phyloP scores from a whole-genome alignment of 35 echinoderm and acorn worm genomes.

The Stichopus chloronotus region DNA sequence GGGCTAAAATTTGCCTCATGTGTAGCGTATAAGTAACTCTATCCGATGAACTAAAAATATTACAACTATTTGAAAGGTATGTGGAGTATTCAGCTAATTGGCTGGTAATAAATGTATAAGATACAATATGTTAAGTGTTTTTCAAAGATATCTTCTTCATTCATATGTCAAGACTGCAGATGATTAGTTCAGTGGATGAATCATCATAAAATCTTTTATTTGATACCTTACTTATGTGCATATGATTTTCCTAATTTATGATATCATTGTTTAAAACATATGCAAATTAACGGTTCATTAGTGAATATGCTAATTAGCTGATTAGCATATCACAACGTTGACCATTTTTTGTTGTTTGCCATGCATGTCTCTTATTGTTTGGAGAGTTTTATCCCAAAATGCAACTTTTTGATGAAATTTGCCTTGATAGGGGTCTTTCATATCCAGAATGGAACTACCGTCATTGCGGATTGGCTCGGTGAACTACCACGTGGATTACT shows the following conservation, averaged over 20 bases:
- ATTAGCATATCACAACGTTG: not conserved
- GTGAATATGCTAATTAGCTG: conserved; percentile 1
- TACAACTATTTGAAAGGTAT: not conserved
- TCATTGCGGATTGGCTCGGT: conserved; percentile 35
- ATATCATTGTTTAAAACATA: conserved; percentile 9
- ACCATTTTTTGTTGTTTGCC: not conserved
- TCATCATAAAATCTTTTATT: conserved; percentile 36
- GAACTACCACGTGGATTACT: conserved; percentile 39
- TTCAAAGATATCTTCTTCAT: conserved; percentile 20
- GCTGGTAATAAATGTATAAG: not conserved
- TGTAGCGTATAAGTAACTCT: conserved; percentile 1
- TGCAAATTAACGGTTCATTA: not conserved
- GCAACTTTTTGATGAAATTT: conserved; percentile 2
- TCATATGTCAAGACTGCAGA: not conserved
- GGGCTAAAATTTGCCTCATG: conserved; percentile 6
- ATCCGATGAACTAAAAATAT: conserved; percentile 45
- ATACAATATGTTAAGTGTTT: not conserved
- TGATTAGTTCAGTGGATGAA: conserved; percentile 31
- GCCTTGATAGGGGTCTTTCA: not conserved
- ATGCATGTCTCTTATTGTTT: not conserved
- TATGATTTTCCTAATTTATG: not conserved
- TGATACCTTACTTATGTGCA: not conserved
- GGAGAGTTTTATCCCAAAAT: not conserved
- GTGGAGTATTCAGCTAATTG: conserved; percentile 14
- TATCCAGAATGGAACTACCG: not conserved